These are phyloP conservation scores for Ctenoplectra terminalis DNA, from an alignment of 1,140 invertebrate genomes.

Conservation along the genomic window DNA sequence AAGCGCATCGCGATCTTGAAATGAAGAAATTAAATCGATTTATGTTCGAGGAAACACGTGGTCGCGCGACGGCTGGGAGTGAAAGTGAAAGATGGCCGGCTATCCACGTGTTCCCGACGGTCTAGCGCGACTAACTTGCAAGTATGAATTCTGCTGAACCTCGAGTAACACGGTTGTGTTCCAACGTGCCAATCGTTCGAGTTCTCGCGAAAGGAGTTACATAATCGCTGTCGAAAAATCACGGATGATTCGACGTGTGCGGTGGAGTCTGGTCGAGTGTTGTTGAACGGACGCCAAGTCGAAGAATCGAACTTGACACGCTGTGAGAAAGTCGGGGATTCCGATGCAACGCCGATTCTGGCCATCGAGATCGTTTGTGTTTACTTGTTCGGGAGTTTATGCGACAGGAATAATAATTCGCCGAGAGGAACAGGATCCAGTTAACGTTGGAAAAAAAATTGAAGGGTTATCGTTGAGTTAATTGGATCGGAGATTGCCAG, in stretches of 20 bases:
- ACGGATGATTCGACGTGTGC: not conserved
- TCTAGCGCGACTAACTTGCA: not conserved
- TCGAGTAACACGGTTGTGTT: not conserved
- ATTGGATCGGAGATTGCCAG: not conserved
- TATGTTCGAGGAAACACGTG: slow-evolving; percentile 58
- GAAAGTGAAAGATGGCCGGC: slow-evolving; percentile 68
- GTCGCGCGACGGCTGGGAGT: slow-evolving; percentile 47
- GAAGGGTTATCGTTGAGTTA: not conserved
- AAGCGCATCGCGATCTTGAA: not conserved
- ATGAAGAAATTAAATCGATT: not conserved
- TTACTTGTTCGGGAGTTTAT: not conserved
- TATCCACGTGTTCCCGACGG: slow-evolving; percentile 66
- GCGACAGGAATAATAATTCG: too few relatives aligned
- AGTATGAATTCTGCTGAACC: slow-evolving; percentile 37
- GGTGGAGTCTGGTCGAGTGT: not conserved
- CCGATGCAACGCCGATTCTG: not conserved
- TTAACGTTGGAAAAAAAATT: not conserved
- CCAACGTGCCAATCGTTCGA: not conserved
- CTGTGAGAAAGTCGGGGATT: not conserved
- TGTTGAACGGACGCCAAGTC: not conserved
- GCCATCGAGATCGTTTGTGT: not conserved
- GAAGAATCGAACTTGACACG: not conserved
- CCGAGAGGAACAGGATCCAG: too few relatives aligned
- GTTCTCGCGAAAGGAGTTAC: not conserved
- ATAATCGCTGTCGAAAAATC: not conserved